These are phyloP conservation scores for Acrocephalus scirpaceus DNA, from an alignment of 2,797 vertebrate species.

Conservation along the genomic window DNA sequence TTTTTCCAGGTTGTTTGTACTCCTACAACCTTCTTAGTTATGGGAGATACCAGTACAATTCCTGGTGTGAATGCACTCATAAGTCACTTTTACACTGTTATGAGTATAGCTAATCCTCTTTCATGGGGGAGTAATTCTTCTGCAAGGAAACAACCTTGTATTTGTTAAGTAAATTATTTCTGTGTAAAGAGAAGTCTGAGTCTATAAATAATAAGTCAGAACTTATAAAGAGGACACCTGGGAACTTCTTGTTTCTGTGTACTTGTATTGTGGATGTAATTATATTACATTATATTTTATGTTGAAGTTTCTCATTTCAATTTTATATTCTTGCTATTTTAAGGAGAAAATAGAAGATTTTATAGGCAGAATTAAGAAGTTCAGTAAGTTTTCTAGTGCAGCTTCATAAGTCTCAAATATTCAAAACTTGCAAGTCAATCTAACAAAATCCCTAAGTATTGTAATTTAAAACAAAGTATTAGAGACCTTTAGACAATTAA, in stretches of 20 bases:
- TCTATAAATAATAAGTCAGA: slow-evolving; percentile 17
- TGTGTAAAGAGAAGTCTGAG: not conserved
- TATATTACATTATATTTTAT: not conserved
- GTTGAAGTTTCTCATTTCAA: not conserved
- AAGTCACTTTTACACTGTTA: slow-evolving; percentile 9
- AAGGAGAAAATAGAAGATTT: not conserved
- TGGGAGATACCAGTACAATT: not conserved
- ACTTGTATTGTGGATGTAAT: not conserved
- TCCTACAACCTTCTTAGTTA: not conserved
- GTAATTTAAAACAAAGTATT: not conserved
- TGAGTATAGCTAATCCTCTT: slow-evolving; percentile 43
- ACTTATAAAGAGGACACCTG: slow-evolving; percentile 1
- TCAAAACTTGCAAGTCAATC: not conserved
- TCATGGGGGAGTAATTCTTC: slow-evolving; percentile 37
- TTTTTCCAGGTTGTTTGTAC: not conserved
- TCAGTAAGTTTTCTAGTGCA: slow-evolving; percentile 9
- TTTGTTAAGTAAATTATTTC: slow-evolving; percentile 59
- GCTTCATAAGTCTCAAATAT: not conserved
- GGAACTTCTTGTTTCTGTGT: slow-evolving; percentile 1
- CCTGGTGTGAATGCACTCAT: not conserved
- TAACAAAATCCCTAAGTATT: not conserved
- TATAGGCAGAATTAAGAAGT: not conserved
- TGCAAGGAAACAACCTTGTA: slow-evolving; percentile 9
- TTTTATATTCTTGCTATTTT: not conserved
- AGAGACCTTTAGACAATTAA: not conserved